A percentile compares a stretch with the other conserved stretches of the same genome.
phyloP scores from a whole-genome alignment of 2,113 vertebrate species.

The Ibidorhyncha struthersii region DNA sequence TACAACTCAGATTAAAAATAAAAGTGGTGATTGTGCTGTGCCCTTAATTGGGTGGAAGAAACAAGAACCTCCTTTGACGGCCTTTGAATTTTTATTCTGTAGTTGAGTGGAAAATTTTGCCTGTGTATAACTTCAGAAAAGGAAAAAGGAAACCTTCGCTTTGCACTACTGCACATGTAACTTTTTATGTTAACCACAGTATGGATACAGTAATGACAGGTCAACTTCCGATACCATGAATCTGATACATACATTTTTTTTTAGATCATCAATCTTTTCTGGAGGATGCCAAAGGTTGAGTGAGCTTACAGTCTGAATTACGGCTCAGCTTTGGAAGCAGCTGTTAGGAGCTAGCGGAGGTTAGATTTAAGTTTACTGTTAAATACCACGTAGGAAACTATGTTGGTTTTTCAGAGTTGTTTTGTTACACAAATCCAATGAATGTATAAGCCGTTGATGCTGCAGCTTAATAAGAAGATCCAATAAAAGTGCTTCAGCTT shows the following conservation, averaged over 20 bases:
- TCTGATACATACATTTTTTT: neutral
- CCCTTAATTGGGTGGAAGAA: neutral
- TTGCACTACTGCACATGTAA: neutral
- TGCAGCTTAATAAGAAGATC: neutral
- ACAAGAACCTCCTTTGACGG: neutral
- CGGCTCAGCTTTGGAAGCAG: neutral
- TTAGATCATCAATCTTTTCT: neutral
- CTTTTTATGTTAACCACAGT: neutral
- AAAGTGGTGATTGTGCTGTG: neutral
- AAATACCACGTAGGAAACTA: neutral
- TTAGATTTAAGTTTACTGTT: neutral
- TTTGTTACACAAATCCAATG: neutral
- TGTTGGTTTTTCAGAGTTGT: neutral
- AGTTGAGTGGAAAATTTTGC: neutral
- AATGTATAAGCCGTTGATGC: neutral
- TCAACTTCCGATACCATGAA: neutral
- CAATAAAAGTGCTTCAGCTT: neutral
- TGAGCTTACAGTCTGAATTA: slow-evolving; percentile 1
- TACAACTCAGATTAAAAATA: neutral
- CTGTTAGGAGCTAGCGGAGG: neutral
- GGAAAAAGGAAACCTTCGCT: neutral
- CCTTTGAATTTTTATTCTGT: neutral
- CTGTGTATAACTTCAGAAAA: neutral
- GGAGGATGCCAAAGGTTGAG: neutral
- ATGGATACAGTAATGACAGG: neutral